phyloP scores from a whole-genome alignment of 1,140 invertebrate species.

The Saccostrea glomerata region DNA sequence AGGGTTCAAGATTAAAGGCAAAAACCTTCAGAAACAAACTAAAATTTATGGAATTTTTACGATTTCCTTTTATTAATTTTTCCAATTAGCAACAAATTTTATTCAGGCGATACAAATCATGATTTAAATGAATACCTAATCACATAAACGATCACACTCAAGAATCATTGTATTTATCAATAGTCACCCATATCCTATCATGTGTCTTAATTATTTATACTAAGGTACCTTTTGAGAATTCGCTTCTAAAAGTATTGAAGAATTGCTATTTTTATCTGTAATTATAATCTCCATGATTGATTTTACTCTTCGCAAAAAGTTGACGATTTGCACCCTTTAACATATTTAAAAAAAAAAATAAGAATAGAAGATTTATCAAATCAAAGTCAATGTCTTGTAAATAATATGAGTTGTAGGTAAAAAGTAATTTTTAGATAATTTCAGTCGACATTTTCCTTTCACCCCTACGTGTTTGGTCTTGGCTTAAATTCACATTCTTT shows the following conservation, averaged over 20 bases:
- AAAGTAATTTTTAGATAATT: too few relatives aligned
- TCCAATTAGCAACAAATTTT: not conserved
- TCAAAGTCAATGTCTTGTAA: too few relatives aligned
- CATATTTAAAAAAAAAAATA: too few relatives aligned
- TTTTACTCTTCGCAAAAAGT: too few relatives aligned
- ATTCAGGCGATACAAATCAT: not conserved
- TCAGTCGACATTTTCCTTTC: too few relatives aligned
- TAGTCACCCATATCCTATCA: not conserved
- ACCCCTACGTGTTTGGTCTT: too few relatives aligned
- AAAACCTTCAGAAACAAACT: not conserved
- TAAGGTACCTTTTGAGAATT: not conserved
- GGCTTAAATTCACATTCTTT: too few relatives aligned
- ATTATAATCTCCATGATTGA: too few relatives aligned
- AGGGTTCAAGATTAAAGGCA: not conserved
- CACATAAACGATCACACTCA: not conserved
- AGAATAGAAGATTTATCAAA: too few relatives aligned
- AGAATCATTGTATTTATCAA: not conserved
- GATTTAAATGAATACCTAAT: not conserved
- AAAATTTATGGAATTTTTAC: constrained; percentile 16
- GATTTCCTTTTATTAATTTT: not conserved
- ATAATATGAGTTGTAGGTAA: too few relatives aligned
- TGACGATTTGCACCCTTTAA: too few relatives aligned
- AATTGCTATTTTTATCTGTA: not conserved
- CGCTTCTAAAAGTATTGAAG: not conserved
- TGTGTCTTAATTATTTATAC: not conserved